These are phyloP conservation scores for Talpa occidentalis DNA, from an alignment of 2,113 vertebrate species.

Conservation along the genomic window DNA sequence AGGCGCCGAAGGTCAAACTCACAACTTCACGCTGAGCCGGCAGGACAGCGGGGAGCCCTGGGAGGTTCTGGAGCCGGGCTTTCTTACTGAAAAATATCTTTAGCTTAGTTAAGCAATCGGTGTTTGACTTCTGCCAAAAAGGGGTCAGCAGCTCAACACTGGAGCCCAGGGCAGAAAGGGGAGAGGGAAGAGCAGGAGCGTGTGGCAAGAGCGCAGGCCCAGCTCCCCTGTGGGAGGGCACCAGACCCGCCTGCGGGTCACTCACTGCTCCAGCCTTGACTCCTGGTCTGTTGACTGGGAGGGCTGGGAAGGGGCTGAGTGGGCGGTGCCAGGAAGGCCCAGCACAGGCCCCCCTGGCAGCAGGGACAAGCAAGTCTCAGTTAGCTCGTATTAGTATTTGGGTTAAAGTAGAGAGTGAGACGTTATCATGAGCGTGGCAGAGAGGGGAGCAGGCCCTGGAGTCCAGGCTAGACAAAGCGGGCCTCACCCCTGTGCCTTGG, in stretches of 20 bases:
- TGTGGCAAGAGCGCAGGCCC: rapidly evolving
- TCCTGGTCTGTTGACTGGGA: neutral
- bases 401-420: neutral
- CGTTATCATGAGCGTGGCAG: no score
- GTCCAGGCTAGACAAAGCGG: neutral
- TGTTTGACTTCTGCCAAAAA: neutral
- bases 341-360: neutral
- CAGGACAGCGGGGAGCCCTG: neutral
- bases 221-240: rapidly evolving
- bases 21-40: neutral
- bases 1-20: neutral
- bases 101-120: neutral
- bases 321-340: no score
- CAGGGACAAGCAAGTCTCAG: neutral
- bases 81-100: neutral
- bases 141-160: neutral
- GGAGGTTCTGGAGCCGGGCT: neutral
- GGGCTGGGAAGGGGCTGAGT: rapidly evolving
- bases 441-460: neutral
- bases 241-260: neutral
- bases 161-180: neutral
- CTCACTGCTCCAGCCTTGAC: neutral
- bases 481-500: rapidly evolving
- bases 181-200: rapidly evolving
- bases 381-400: neutral